Base-by-base conservation (phyloP, 2,113 vertebrate genomes). In the Channa maculata region DNA sequence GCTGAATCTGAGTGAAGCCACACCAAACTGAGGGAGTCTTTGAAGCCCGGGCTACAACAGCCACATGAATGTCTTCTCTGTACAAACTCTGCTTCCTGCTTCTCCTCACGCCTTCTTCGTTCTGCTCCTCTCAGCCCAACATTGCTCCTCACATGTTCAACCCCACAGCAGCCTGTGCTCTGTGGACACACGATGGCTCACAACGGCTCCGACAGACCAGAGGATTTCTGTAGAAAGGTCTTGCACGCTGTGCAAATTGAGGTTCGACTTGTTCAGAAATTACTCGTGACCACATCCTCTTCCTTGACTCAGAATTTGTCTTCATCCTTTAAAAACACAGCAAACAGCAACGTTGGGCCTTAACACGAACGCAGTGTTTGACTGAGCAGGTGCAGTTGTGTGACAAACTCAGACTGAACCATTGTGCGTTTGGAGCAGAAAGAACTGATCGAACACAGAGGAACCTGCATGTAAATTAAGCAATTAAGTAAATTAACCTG, bases 271-370 rank as follows among this genome's bases (percentile, higher is more conserved):
- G 55, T 85, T 90, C 73, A 87, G 82, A 85, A 80, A 85, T 79
- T 12, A 88, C 83, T 86, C 14, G 61, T 80, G 84, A 89, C 87
- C 89, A 92, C 88, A 89, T 91, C 89, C 90, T 88, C 70, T 90
- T 89, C 83, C 84, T 87, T 41, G 1, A 43, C 39, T 78, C 62
- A 66, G 38, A 60, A 37, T 57, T 63, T 41, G 24, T 49, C 24
- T 51, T 75, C 72, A 77, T 80, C 78, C 65, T 78, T 58, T 53
- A 66, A 79, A 75, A 82, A 85, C 75, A 77, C 36, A 63, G 54
- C 49, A 36, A 46, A 53, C 48, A 15, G 54, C 62, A 65, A 36
- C 51, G n/a, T 24, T 45, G 34, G 46, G 37, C 45, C 62, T 38
- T n/a, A 36, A 2, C 39, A 4, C 39, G 39, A 41, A 7, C 39